Base-by-base conservation (phyloP, 2,797 vertebrate genomes). In the Epinephelus awoara region DNA sequence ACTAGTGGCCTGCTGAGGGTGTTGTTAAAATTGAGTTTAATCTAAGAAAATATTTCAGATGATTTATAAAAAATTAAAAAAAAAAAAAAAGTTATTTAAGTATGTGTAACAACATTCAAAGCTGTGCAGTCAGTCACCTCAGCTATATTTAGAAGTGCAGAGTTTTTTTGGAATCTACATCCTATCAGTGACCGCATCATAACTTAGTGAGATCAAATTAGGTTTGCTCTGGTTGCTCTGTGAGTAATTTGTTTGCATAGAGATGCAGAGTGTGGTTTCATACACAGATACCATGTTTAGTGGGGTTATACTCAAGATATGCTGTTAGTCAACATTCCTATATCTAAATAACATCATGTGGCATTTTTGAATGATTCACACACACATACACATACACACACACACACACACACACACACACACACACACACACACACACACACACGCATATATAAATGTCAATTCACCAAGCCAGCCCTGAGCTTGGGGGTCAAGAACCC, bases 91-190 rank as follows among this genome's bases (percentile, higher is more conserved):
- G 38, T 38, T 38, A 9, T 38, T 38, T 38, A 27, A 5, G 27
- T 27, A 5, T 27, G 27, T 38, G 38, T 38, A 7, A 38, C 38
- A 7, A 38, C 34, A 27, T 13, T 18, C 40, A 68, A 38, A 38
- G 23, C 50, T 74, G 55, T 75, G 61, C 12, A 81, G n/a, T 11
- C 12, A 81, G n/a, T 11, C 10, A 25, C 27, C 14, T 19, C 6
- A 27, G 23, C 50, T 47, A 59, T 2, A 56, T 61, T 71, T 42
- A 14, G n/a, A 71, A 17, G 8, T 42, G 0, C 15, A 4, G 6
- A 49, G 25, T 42, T 21, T 67, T 76, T 61, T 72, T 4, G 51
- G 44, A 50, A 64, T 42, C 6, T 49, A 7, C 8, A 0, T 71
- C 42, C 44, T 2, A 11, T n/a, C 9, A 25, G 34, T 73, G 57